Evolutionary conservation across 2,113 vertebrate genomes (phyloP).

Genomic region (Beaufortia kweichowensis): DNA sequence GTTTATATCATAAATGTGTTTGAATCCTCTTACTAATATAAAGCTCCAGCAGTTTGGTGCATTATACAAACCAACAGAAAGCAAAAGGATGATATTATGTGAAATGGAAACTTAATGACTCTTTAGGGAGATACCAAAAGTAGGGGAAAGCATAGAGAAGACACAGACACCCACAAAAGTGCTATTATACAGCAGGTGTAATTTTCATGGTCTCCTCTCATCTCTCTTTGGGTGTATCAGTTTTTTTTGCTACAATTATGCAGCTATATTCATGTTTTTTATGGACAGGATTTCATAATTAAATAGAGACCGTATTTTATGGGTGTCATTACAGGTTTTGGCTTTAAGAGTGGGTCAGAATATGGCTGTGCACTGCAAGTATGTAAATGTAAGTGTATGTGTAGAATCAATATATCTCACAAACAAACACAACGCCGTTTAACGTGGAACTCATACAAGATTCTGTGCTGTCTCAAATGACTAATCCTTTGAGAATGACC

Average conservation of each 20-base stretch:
- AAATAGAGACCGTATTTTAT: neutral
- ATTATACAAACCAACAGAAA: too few relatives aligned
- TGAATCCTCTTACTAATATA: too few relatives aligned
- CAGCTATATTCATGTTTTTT: neutral
- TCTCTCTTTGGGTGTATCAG: neutral
- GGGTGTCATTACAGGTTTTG: neutral
- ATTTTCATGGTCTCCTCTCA: neutral
- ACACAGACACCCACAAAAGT: neutral
- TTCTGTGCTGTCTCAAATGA: constrained; percentile 9
- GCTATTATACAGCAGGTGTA: neutral
- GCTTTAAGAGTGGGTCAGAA: neutral
- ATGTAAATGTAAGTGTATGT: neutral
- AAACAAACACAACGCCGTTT: constrained; percentile 21
- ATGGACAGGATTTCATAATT: neutral
- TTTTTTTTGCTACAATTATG: neutral
- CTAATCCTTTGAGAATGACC: constrained; percentile 38
- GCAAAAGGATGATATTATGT: too few relatives aligned
- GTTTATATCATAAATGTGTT: too few relatives aligned
- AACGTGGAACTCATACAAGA: constrained; percentile 27
- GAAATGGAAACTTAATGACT: too few relatives aligned
- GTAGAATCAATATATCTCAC: neutral
- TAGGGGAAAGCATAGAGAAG: neutral
- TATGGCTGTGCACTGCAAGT: neutral
- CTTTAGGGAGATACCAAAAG: too few relatives aligned
- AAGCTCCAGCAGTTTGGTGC: too few relatives aligned